Percentiles rank a stretch among this genome's conserved stretches.
Evolutionary conservation across 2,113 vertebrate species (phyloP).

Genomic region (Hirundichthys speculiger): DNA sequence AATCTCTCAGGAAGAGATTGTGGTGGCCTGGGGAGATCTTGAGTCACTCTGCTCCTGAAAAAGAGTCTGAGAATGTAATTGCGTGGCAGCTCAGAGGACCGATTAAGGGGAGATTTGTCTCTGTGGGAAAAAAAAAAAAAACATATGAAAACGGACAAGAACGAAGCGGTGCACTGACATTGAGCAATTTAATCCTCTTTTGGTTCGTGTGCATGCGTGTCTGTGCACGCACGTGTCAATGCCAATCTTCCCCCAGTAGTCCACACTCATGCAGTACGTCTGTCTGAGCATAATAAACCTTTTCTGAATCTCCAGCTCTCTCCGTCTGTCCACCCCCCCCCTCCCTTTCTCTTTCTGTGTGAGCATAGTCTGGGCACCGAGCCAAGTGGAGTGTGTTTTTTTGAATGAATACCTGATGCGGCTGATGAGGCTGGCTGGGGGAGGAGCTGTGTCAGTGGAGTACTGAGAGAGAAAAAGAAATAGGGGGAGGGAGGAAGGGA

Average conservation of each 20-base stretch:
- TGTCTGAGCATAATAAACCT: slow-evolving; percentile 65
- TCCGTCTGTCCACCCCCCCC: slow-evolving; percentile 54
- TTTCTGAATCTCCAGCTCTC: slow-evolving; percentile 60
- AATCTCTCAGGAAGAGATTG: slow-evolving; percentile 19
- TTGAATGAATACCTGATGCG: slow-evolving; percentile 96
- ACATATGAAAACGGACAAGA: slow-evolving; percentile 51
- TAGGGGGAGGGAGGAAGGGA: slow-evolving; percentile 33
- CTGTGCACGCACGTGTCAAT: slow-evolving; percentile 24
- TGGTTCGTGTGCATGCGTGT: slow-evolving; percentile 24
- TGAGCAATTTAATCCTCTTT: slow-evolving; percentile 44
- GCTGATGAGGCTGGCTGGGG: slow-evolving; percentile 87
- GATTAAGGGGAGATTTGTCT: slow-evolving; percentile 66
- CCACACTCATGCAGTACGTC: slow-evolving; percentile 56
- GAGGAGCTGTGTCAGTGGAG: slow-evolving; percentile 84
- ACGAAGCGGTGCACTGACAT: slow-evolving; percentile 41
- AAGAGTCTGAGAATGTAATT: slow-evolving; percentile 32
- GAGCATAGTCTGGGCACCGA: slow-evolving; percentile 79
- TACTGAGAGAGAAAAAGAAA: slow-evolving; percentile 75
- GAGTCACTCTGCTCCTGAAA: slow-evolving; percentile 42
- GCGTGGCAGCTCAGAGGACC: slow-evolving; percentile 49
- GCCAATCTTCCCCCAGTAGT: slow-evolving; percentile 42
- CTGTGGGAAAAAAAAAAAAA: slow-evolving; percentile 36
- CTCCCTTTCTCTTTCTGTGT: slow-evolving; percentile 48
- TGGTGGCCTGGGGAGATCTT: slow-evolving; percentile 36
- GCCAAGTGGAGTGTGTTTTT: slow-evolving; percentile 87